Base-by-base conservation (phyloP, 2,888 invertebrate genomes). In the Rhodophaea formosa region DNA sequence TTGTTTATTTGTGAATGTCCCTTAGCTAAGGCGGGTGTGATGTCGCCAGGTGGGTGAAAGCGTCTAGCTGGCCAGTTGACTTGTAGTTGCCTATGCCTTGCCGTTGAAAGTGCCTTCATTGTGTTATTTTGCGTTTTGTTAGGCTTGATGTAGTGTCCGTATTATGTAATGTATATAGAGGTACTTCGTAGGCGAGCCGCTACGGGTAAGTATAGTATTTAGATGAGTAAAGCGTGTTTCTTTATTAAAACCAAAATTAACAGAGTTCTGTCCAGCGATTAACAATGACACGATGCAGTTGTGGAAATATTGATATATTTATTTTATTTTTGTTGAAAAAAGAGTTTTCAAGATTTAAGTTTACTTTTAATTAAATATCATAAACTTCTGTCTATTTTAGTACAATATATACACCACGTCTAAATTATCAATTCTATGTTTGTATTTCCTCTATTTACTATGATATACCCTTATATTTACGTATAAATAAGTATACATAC, bases 81-180 rank as follows among this genome's bases (percentile, higher is more conserved):
- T 72, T 12, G 84, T 85, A 84, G 85, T 84, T 80, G 84, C 80
- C 79, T 83, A 72, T 84, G 86, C 85, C 76, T 84, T 86, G 85
- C 70, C 67, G 72, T 79, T 80, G 75, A 75, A 80, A 69, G 72
- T 75, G 86, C 85, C 84, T 86, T 80, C 76, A 70, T 78, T 88
- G 84, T 87, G 79, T 88, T 89, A 76, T 78, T 83, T 89, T 90
- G 90, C 89, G 86, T 84, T 77, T 70, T 77, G 86, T 81, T 88
- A 89, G 90, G 90, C 90, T 90, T 90, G 84, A 80, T 82, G 89
- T 88, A 88, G 88, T 82, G 80, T 84, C 82, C 74, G 68, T 49
- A 47, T 79, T 77, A 74, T 71, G 68, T 77, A 69, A 65, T 86
- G 84, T 87, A 83, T 80, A 80, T 82, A 85, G 79, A 71, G 74